Percentiles rank a stretch among this genome's conserved stretches.
phyloP scores from a whole-genome alignment of 1,140 invertebrate genomes.

The Asobara japonica region DNA sequence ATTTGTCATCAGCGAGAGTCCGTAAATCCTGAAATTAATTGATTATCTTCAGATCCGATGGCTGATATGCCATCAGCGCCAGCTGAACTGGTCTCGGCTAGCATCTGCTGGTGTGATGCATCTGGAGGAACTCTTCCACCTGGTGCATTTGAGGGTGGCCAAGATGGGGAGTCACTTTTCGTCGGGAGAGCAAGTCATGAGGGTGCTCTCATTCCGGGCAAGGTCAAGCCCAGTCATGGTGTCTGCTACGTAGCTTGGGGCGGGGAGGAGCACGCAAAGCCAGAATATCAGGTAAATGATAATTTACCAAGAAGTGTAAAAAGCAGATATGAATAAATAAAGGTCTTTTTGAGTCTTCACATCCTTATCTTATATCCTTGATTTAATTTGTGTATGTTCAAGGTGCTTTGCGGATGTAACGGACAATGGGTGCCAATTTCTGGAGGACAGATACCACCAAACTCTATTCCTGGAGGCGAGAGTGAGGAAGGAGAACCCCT shows the following conservation, averaged over 20 bases:
- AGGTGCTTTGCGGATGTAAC: slow-evolving; percentile 72
- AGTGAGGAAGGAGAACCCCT: slow-evolving; percentile 79
- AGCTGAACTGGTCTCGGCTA: slow-evolving; percentile 36
- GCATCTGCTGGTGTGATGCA: slow-evolving; percentile 74
- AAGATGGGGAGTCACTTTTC: slow-evolving; percentile 77
- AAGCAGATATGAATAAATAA: background rate
- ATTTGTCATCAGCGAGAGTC: background rate
- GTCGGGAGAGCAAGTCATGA: slow-evolving; percentile 79
- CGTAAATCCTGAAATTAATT: background rate
- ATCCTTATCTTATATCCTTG: slow-evolving; percentile 4
- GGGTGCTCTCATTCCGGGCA: slow-evolving; percentile 82
- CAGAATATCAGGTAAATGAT: slow-evolving; percentile 75
- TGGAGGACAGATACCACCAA: slow-evolving; percentile 74
- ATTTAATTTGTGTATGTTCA: slow-evolving; percentile 26
- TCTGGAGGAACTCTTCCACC: slow-evolving; percentile 75
- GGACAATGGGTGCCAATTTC: slow-evolving; percentile 72
- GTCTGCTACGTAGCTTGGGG: slow-evolving; percentile 83
- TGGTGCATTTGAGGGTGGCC: slow-evolving; percentile 77
- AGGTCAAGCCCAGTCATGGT: slow-evolving; percentile 76
- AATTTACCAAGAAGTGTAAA: background rate
- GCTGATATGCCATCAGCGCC: slow-evolving; percentile 49
- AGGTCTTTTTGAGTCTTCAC: background rate
- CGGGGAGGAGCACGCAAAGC: slow-evolving; percentile 78
- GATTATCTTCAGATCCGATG: slow-evolving; percentile 37
- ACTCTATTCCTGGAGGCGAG: slow-evolving; percentile 78